A percentile compares a stretch with the other conserved stretches of the same genome.
phyloP scores from a whole-genome alignment of 2,797 vertebrate species.

The Peromyscus aztecus region DNA sequence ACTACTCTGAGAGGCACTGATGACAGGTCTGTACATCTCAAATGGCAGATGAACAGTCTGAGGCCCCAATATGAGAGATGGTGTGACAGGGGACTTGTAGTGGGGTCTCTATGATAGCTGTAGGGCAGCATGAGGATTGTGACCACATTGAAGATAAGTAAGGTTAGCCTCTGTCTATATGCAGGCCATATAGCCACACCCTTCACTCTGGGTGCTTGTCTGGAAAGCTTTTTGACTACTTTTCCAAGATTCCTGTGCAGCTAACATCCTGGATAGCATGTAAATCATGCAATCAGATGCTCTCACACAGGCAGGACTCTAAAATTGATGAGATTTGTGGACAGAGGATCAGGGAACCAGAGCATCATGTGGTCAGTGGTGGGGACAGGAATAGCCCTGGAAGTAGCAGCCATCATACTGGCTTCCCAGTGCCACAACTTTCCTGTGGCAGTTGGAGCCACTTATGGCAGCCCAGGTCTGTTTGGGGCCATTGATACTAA shows the following conservation, averaged over 20 bases:
- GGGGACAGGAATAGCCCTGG: rapidly evolving
- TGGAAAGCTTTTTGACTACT: rapidly evolving
- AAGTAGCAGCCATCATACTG: neutral
- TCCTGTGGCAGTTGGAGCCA: neutral
- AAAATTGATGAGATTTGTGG: neutral
- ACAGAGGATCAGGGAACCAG: neutral
- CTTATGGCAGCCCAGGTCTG: neutral
- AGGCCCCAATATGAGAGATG: neutral
- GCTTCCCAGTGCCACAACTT: neutral
- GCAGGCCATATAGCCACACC: rapidly evolving
- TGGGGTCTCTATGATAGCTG: neutral
- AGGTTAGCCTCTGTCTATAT: neutral
- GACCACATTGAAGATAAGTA: rapidly evolving
- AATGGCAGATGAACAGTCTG: neutral
- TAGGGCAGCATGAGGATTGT: neutral
- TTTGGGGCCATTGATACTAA: neutral
- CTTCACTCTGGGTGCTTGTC: rapidly evolving
- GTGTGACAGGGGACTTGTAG: neutral
- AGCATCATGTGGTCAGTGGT: neutral
- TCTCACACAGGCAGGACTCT: neutral
- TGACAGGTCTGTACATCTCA: neutral
- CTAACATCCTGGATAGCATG: rapidly evolving
- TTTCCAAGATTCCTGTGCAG: neutral
- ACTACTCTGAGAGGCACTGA: neutral
- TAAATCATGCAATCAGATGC: too few relatives aligned